phyloP scores from a whole-genome alignment of 2,797 vertebrate genomes.

The Podarcis siculus region DNA sequence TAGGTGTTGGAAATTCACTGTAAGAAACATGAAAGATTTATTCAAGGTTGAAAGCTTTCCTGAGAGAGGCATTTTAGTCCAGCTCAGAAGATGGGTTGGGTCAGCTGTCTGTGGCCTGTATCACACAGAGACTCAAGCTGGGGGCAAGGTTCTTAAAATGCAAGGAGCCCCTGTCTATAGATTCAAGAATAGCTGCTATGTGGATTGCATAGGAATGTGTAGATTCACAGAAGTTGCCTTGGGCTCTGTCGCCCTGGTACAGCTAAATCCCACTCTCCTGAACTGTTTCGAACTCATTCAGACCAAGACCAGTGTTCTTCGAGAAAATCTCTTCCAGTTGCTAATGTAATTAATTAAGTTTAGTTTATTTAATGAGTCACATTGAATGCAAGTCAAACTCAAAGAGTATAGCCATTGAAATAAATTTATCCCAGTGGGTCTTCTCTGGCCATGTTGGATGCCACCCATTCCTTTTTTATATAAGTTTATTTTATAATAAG shows the following conservation, averaged over 20 bases:
- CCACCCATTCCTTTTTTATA: too few species aligned
- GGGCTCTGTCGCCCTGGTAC: neutral
- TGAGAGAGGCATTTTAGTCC: neutral
- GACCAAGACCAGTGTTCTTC: too few species aligned
- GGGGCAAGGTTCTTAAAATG: neutral
- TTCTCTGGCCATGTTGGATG: too few species aligned
- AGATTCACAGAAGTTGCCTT: neutral
- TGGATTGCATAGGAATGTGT: neutral
- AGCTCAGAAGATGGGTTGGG: neutral
- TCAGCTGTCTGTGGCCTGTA: neutral
- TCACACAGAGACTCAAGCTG: neutral
- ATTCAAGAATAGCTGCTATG: too few species aligned
- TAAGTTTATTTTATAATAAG: too few species aligned
- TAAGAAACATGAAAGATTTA: neutral
- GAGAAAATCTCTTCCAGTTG: too few species aligned
- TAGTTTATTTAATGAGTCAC: too few species aligned
- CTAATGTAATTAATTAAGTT: too few species aligned
- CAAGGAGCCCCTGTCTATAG: neutral
- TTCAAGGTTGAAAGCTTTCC: neutral
- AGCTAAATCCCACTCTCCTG: neutral
- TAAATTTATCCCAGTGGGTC: too few species aligned
- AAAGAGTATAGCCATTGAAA: too few species aligned
- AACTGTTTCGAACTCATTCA: too few species aligned
- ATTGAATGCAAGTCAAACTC: too few species aligned
- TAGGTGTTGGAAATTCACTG: neutral